phyloP scores from a whole-genome alignment of 2,113 vertebrate species.

The Solenodon paradoxus region DNA sequence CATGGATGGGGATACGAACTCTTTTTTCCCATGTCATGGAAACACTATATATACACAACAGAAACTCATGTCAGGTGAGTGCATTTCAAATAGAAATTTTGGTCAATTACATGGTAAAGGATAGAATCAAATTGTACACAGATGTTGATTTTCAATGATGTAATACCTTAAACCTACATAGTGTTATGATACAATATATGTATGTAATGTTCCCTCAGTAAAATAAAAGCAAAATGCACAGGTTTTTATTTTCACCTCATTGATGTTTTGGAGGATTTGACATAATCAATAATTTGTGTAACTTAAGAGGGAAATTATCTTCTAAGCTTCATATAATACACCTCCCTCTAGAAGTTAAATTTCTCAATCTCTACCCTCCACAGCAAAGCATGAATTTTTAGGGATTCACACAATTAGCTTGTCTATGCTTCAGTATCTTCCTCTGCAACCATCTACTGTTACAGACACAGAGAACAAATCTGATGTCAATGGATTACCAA shows the following conservation, averaged over 20 bases:
- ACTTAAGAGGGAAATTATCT: neutral
- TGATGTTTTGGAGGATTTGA: neutral
- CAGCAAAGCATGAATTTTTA: neutral
- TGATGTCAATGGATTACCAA: neutral
- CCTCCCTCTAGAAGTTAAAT: neutral
- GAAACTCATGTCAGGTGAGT: neutral
- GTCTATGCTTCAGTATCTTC: neutral
- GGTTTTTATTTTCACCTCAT: neutral
- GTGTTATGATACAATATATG: too few relatives aligned
- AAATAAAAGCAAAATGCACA: too few relatives aligned
- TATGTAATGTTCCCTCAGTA: too few relatives aligned
- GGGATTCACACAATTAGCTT: neutral
- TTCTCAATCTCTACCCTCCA: neutral
- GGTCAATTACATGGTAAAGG: too few relatives aligned
- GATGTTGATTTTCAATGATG: too few relatives aligned
- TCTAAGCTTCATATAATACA: neutral
- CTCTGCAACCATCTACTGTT: neutral
- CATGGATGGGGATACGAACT: neutral
- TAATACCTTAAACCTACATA: too few relatives aligned
- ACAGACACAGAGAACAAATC: neutral
- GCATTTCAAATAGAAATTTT: neutral
- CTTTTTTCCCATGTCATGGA: neutral
- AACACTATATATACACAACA: neutral
- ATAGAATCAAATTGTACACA: too few relatives aligned
- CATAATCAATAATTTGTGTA: neutral